Base-by-base conservation (phyloP, 2,113 vertebrate species). In the Phycodurus eques region DNA sequence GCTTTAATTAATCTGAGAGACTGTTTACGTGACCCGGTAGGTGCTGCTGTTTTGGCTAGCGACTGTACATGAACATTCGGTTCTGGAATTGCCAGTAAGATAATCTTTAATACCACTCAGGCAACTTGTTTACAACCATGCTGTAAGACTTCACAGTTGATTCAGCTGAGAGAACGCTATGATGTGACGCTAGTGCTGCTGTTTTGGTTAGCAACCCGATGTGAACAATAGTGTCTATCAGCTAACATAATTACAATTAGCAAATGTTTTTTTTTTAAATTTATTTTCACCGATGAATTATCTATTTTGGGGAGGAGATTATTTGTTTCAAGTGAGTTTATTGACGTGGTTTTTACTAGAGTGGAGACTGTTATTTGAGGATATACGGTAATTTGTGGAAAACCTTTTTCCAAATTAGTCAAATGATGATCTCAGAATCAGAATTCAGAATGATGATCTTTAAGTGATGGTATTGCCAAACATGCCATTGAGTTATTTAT, bases 361-460 rank as follows among this genome's bases (percentile, higher is more conserved):
- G 4, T 5, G 7, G 1, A 60, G 57, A 14, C 4, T 7, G 3
- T 1, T 39, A 62, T 39, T 62, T 75, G 72, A 79, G 65, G 67
- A 83, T 71, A 82, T 79, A 68, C 46, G 54, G 73, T 74, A 79
- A 5, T 20, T 20, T 53, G 17, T 8, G 4, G 19, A 53, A 27
- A 53, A 8, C 19, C 51, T 53, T 53, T 53, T 20, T 6, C 51
- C 8, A 17, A 17, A 49, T 17, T 5, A 49, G 12, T 49, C 51
- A 53, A 53, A 53, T 20, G 51, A 53, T 20, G 19, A 20, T 53
- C 51, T 20, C 27, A 27, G 27, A 27, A 27, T 27, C 27, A 27
- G 27, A 27, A 27, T 27, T 27, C 27, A 27, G 27, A 27, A 27
- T 27, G 27, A 27, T 27, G 27, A 27, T 27, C 27, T 27, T 53